Evolutionary conservation across 2,113 vertebrate species (phyloP), one percentile per base, ranked within the genome.

Genomic region (Oxyura jamaicensis): DNA sequence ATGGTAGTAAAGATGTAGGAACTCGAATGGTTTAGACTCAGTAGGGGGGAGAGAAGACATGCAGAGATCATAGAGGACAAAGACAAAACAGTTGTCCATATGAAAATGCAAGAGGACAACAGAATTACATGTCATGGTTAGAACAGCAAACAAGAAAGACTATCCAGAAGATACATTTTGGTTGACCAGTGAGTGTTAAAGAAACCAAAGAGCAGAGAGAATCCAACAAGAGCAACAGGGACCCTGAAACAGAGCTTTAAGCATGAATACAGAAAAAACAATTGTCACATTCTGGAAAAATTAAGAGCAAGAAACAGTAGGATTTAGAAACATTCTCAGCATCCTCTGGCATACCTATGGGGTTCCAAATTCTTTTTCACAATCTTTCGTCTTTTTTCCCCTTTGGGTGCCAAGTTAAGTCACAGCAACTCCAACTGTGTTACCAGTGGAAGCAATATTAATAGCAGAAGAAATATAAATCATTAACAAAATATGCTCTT

Each of bases 401-500:
- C 42, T 68, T 88, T 53, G 39, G 66, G 58, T 91, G 80, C 62
- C 48, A 84, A 58, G 53, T 95, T 93, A 91, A 93, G 28, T 86
- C 66, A 91, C 44, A 75, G 69, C 66, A 87, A 62, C 31, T 72
- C 35, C 74, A 84, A 41, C 15, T 88, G 50, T 35, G 21, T 69
- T 11, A 1, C 80, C 77, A 92, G 80, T 46, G 23, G 42, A 93
- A 96, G 58, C 26, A 69, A 59, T 85, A 76, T 79, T 93, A 87
- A 77, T 20, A 93, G 33, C 16, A 86, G 39, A 59, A 95, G 44
- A 90, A 94, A 71, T 60, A 88, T 28, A 91, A 91, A 93, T 94
- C 52, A 93, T 53, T 62, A 88, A 66, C 21, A 55, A 80, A 95
- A 91, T 21, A 21, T 75, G 35, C 60, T 88, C 39, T 48, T 91